Evolutionary conservation across 2,888 invertebrate genomes (phyloP).

Genomic region (Operophtera brumata): DNA sequence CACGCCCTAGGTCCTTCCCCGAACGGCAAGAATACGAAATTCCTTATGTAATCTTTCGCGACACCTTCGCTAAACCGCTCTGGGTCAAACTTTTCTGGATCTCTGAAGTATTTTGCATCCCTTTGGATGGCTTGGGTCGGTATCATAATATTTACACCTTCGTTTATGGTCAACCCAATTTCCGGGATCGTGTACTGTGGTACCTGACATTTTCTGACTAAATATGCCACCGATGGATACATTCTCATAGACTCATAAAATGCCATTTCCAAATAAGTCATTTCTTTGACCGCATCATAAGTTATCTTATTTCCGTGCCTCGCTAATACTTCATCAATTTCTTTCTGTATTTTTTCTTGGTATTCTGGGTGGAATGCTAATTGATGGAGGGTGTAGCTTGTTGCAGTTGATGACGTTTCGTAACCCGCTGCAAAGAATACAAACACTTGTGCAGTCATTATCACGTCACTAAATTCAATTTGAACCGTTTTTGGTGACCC

Average conservation of each 20-base stretch:
- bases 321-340: slow-evolving; percentile 63
- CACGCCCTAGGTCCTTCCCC: slow-evolving; percentile 70
- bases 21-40: slow-evolving; percentile 63
- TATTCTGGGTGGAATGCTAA: slow-evolving; percentile 69
- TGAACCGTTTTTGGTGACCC: slow-evolving; percentile 57
- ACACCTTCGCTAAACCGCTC: slow-evolving; percentile 58
- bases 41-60: slow-evolving; percentile 49
- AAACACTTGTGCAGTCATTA: slow-evolving; percentile 69
- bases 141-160: slow-evolving; percentile 58
- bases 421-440: slow-evolving; percentile 76
- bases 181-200: slow-evolving; percentile 68
- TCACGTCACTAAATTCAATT: slow-evolving; percentile 55
- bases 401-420: slow-evolving; percentile 75
- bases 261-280: slow-evolving; percentile 66
- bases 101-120: slow-evolving; percentile 62
- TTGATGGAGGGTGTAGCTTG: slow-evolving; percentile 72
- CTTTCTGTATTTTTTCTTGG: slow-evolving; percentile 65
- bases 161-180: slow-evolving; percentile 56
- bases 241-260: slow-evolving; percentile 69
- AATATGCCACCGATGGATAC: slow-evolving; percentile 65
- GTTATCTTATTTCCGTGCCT: slow-evolving; percentile 59
- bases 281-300: slow-evolving; percentile 67
- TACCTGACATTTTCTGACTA: slow-evolving; percentile 59
- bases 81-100: slow-evolving; percentile 62
- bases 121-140: slow-evolving; percentile 66